Evolutionary conservation across 1,140 invertebrate genomes (phyloP), one percentile per base, ranked within the genome.

Genomic region (Drosophila parvula): DNA sequence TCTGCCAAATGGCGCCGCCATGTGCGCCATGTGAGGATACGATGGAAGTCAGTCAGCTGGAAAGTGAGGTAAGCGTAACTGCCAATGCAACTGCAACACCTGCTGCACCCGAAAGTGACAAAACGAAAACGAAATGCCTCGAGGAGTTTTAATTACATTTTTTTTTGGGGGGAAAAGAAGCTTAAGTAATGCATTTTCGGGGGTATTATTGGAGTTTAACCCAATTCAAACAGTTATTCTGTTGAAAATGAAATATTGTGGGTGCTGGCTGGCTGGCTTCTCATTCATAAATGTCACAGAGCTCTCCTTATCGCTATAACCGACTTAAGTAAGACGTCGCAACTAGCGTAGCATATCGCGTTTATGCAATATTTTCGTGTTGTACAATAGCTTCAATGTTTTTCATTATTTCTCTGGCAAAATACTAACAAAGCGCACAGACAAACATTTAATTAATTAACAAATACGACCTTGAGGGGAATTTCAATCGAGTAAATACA

Each of bases 281-380:
- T 44, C 27, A 62, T 56, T 50, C 40, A 60, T 56, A 55, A 71
- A 61, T 75, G 65, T 69, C 65, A 57, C 50, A n/a, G 30, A 27
- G 64, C 40, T 43, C 61, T 12, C 48, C 60, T 75, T 75, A 56
- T 64, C 71, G 68, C 34, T 34, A 28, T 41, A 43, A 30, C 28
- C 34, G 11, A 10, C 34, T 18, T 22, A 30, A 67, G 27, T 53
- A 74, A 79, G 67, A 41, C 58, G 38, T 63, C 45, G 27, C 14
- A 75, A 40, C 58, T 57, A 71, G 53, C 60, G 44, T 57, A 60
- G 43, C 76, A 74, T 70, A 73, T 57, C 51, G 43, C 55, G 67
- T 83, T 83, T 75, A 80, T 83, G 80, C 73, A 83, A 83, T 77
- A 57, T 36, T 36, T 61, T 74, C 38, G 58, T 77, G 48, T 81